Evolutionary conservation across 2,797 vertebrate species (phyloP), one percentile per base, ranked within the genome.

Genomic region (Sebastes iracundus): DNA sequence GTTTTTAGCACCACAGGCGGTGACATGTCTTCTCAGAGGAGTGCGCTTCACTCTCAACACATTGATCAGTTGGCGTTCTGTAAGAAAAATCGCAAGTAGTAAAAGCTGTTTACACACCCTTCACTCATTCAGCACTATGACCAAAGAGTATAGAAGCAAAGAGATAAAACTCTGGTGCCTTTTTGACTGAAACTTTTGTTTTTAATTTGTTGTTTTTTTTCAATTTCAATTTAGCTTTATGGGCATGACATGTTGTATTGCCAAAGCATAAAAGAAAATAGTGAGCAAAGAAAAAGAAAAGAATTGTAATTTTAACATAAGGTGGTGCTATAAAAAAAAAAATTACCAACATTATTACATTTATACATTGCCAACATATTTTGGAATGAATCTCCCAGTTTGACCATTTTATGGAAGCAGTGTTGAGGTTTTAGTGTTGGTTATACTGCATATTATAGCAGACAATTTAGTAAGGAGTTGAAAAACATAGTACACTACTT

Each of bases 1-100:
- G 62, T 56, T 79, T 81, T 63, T 25, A 72, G 78, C 75, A 12
- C 82, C 55, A 32, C 71, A 56, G 69, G 76, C 14, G 28, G 12
- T 10, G 60, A 25, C 46, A 22, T 71, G 67, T 75, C 23, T 38
- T 66, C 75, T 67, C 72, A 42, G 35, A 60, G 52, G 62, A 49
- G 49, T 56, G 33, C 25, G 58, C 46, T 73, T 55, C 59, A 28
- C 33, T 53, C 46, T 77, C 53, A 35, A 38, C 65, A 62, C 63
- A 20, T 10, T 1, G 32, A 63, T 67, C 67, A 63, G 30, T 2
- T 25, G 28, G 16, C 66, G 53, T 42, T 64, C 55, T 23, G 20
- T 10, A 2, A 35, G n/a, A 20, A 32, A 33, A 55, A 20, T 33
- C 13, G 5, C n/a, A 59, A 14, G 62, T 8, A 28, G 60, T 46